Evolutionary conservation across 53 echinoderm and acorn worm genomes (phyloP).

Genomic region (Pentamera pediparva): DNA sequence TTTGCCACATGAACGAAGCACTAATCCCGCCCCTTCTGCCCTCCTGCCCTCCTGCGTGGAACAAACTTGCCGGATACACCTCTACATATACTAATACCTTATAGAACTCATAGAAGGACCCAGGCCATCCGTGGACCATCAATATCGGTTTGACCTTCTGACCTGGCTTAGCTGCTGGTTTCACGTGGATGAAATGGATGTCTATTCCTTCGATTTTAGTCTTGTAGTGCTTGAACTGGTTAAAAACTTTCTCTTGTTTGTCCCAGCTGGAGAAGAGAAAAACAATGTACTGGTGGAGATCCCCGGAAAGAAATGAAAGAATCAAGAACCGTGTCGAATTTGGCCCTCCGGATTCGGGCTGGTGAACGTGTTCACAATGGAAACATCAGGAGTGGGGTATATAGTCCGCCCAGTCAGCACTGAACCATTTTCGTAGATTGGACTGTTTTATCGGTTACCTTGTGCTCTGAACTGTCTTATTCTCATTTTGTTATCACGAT

Average conservation of each 20-base stretch:
- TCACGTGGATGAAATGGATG: slow-evolving; percentile 68
- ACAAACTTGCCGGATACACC: too few species aligned
- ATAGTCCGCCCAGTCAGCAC: too few species aligned
- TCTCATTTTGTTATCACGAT: too few species aligned
- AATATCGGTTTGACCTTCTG: slow-evolving; percentile 67
- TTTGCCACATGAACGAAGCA: too few species aligned
- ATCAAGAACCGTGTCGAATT: not conserved
- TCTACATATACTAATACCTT: too few species aligned
- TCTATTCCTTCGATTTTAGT: slow-evolving; percentile 86
- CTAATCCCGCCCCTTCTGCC: too few species aligned
- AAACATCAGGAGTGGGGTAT: too few species aligned
- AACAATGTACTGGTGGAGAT: not conserved
- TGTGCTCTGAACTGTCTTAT: not conserved
- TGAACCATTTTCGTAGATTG: too few species aligned
- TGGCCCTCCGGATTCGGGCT: not conserved
- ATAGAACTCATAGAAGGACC: slow-evolving; percentile 77
- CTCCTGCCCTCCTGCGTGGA: too few species aligned
- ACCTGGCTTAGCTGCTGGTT: slow-evolving; percentile 52
- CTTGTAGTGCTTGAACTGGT: slow-evolving; percentile 61
- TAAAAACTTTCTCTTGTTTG: slow-evolving; percentile 56
- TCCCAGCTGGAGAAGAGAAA: slow-evolving; percentile 47
- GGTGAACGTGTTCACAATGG: not conserved
- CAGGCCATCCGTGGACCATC: slow-evolving; percentile 90
- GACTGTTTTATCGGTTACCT: too few species aligned
- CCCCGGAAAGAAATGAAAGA: not conserved